A percentile compares a stretch with the other conserved stretches of the same genome.
Conservation (phyloP, 2,113 vertebrate species). For the Brachyistius frenatus region DNA sequence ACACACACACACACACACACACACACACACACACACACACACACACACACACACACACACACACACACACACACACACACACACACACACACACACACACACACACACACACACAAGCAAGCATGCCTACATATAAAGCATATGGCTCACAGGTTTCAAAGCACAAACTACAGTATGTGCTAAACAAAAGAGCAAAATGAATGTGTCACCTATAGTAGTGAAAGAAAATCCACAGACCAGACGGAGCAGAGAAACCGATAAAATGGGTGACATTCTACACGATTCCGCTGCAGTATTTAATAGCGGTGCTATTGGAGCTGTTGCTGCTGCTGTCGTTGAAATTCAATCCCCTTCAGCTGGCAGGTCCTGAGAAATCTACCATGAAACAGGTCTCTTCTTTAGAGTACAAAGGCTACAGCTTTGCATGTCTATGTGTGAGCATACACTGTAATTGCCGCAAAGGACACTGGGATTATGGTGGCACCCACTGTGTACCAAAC, state of each 20-base stretch:
- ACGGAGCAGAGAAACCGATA: slow-evolving; percentile 1
- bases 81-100: too few species aligned
- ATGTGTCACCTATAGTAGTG: background rate
- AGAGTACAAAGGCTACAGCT: slow-evolving; percentile 39
- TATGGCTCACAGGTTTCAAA: background rate
- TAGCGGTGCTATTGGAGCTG: slow-evolving; percentile 19
- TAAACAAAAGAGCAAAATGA: slow-evolving; percentile 1
- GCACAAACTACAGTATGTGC: background rate
- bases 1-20: too few species aligned
- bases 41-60: background rate
- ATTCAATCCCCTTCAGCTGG: slow-evolving; percentile 61
- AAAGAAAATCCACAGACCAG: background rate
- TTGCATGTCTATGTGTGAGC: slow-evolving; percentile 22
- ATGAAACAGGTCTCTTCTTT: slow-evolving; percentile 49
- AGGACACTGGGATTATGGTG: slow-evolving; percentile 18
- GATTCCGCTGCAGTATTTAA: slow-evolving; percentile 31
- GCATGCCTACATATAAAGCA: background rate
- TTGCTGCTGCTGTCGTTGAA: slow-evolving; percentile 53
- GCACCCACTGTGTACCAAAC: slow-evolving; percentile 19
- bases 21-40: too few species aligned
- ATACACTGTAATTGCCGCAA: slow-evolving; percentile 16
- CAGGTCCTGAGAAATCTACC: slow-evolving; percentile 58
- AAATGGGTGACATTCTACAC: slow-evolving; percentile 2
- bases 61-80: too few species aligned
- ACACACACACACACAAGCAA: background rate